A percentile compares a stretch with the other conserved stretches of the same genome.
Conservation (phyloP, 1,140 invertebrate genomes). For the Babylonia areolata region DNA sequence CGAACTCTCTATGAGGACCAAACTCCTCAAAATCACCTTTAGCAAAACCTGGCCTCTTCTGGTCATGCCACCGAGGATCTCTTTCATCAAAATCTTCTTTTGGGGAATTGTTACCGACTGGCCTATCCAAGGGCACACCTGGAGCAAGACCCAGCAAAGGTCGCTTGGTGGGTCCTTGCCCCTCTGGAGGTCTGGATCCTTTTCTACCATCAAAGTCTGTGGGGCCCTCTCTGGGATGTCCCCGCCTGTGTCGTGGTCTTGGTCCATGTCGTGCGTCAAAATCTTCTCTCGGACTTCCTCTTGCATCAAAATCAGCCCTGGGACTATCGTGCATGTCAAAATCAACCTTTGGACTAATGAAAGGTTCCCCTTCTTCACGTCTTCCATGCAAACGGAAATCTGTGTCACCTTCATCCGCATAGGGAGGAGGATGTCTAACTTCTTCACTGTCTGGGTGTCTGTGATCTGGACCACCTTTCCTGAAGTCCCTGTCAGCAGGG, state of each 20-base stretch:
- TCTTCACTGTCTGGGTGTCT: slow-evolving; percentile 10
- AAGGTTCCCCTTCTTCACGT: not conserved
- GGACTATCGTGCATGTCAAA: slow-evolving; percentile 27
- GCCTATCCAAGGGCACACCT: slow-evolving; percentile 31
- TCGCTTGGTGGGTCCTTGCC: slow-evolving; percentile 30
- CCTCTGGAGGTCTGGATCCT: slow-evolving; percentile 5
- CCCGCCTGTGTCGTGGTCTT: not conserved
- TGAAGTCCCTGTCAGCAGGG: slow-evolving; percentile 24
- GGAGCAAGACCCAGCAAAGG: slow-evolving; percentile 7
- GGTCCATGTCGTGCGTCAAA: slow-evolving; percentile 29
- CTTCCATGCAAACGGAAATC: slow-evolving; percentile 25
- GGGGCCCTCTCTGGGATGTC: slow-evolving; percentile 5
- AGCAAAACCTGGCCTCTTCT: not conserved
- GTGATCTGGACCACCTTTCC: slow-evolving; percentile 6
- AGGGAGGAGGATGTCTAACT: slow-evolving; percentile 8
- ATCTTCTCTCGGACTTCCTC: slow-evolving; percentile 18
- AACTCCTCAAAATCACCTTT: slow-evolving; percentile 17
- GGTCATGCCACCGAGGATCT: slow-evolving; percentile 18
- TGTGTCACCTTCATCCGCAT: slow-evolving; percentile 15
- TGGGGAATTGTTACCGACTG: slow-evolving; percentile 11
- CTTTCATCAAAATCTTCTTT: slow-evolving; percentile 24
- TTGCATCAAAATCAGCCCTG: slow-evolving; percentile 38
- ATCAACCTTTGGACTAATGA: slow-evolving; percentile 18
- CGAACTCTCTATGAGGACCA: slow-evolving; percentile 40
- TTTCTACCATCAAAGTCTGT: slow-evolving; percentile 28